A percentile compares a stretch with the other conserved stretches of the same genome.
These are phyloP conservation scores for Poeciliopsis retropinna DNA, from an alignment of 2,113 vertebrate genomes.

Conservation along the genomic window DNA sequence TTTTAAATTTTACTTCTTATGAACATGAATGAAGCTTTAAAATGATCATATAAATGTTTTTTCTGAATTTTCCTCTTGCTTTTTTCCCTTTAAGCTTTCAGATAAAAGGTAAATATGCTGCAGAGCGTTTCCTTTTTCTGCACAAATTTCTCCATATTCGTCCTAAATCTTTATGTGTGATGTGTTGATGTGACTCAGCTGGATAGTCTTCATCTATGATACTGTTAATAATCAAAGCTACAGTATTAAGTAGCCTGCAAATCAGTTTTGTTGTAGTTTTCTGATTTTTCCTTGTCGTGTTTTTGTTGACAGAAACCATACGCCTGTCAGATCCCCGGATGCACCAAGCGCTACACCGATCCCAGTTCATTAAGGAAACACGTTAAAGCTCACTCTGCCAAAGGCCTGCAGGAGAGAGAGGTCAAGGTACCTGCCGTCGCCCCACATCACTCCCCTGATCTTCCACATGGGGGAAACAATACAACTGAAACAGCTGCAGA, in stretches of 20 bases:
- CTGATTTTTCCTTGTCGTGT: neutral
- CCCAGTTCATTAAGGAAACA: constrained; percentile 79
- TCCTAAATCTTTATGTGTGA: neutral
- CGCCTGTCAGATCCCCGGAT: constrained; percentile 77
- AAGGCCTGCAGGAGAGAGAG: constrained; percentile 66
- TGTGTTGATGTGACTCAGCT: neutral
- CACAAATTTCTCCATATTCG: neutral
- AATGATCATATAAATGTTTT: neutral
- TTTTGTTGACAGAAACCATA: constrained; percentile 72
- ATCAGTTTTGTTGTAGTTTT: neutral
- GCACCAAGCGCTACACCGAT: constrained; percentile 79
- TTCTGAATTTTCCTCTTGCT: constrained; percentile 22
- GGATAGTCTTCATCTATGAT: no score
- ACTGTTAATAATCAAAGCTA: neutral
- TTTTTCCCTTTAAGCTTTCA: constrained; percentile 42
- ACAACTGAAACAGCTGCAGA: neutral
- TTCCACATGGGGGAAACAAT: neutral
- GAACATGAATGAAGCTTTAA: neutral
- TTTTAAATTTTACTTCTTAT: neutral
- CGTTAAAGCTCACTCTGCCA: constrained; percentile 74
- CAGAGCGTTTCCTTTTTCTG: neutral
- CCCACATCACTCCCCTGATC: neutral
- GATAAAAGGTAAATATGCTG: constrained; percentile 61
- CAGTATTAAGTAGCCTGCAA: neutral
- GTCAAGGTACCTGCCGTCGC: constrained; percentile 55